Conservation (phyloP, 2,113 vertebrate genomes). For the Gallinago undulata region DNA sequence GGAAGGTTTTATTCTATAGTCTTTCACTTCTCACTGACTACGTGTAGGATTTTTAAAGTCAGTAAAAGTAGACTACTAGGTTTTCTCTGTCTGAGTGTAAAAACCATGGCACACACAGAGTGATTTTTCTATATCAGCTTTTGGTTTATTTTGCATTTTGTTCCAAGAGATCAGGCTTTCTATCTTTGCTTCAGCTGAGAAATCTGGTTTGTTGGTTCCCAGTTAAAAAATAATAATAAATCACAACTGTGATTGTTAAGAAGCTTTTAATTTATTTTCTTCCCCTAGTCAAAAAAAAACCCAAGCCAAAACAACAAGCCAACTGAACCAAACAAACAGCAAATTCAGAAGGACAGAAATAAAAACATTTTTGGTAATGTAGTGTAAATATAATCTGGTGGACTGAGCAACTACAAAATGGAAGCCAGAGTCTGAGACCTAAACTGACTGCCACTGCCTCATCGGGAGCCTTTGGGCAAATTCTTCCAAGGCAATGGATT, state of each 20-base stretch:
- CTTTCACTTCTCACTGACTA: neutral
- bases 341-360: slow-evolving; percentile 5
- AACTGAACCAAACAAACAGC: neutral
- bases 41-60: neutral
- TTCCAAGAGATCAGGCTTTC: neutral
- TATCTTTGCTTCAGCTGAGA: neutral
- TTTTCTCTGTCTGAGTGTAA: neutral
- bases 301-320: neutral
- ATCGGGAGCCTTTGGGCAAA: neutral
- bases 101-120: neutral
- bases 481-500: neutral
- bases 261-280: slow-evolving; percentile 11
- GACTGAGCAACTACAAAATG: neutral
- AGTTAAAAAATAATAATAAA: neutral
- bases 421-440: neutral
- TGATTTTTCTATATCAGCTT: neutral
- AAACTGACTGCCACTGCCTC: neutral
- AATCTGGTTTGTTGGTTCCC: neutral
- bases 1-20: neutral
- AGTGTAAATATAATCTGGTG: neutral
- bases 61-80: neutral
- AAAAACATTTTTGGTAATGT: neutral
- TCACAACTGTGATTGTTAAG: neutral
- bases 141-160: neutral
- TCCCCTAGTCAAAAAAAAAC: neutral